Evolutionary conservation across 2,888 invertebrate species (phyloP), one percentile per base, ranked within the genome.

Genomic region (Tetrapedia diversipes): DNA sequence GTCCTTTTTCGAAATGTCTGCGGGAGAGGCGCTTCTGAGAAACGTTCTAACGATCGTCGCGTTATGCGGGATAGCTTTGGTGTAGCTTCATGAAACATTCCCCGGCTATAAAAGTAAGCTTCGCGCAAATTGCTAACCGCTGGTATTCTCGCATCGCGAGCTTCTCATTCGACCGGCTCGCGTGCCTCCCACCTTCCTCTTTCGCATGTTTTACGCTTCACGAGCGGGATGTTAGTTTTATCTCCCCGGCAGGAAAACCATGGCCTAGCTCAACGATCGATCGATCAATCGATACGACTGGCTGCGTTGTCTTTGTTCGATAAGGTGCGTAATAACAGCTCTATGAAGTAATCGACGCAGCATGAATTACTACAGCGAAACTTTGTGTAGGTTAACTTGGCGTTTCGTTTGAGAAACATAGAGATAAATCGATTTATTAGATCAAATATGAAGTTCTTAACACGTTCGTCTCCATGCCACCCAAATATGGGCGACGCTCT

Each of bases 61-160:
- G 56, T 61, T 43, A 37, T 41, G 16, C 59, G 27, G 51, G 24
- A 49, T 43, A 69, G 70, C 53, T 73, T 68, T 29, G 65, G 61
- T 54, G 67, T 61, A 60, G 54, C 54, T 64, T 70, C 71, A 39
- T 51, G 69, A 78, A 66, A 71, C 76, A 68, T 79, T 81, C 61
- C 27, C 57, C 14, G 24, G 53, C 51, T 54, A 45, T 79, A 77
- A 81, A 79, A 71, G 64, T 65, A 67, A 65, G 43, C 54, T 75
- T 68, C 41, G 64, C 45, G 81, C 68, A 81, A 83, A 83, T 83
- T 79, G 70, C 70, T 53, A 56, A 78, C 73, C 83, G 81, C 76
- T 63, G 37, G 57, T 82, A 74, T 67, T 64, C 71, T 56, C 39
- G 43, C 53, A 47, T 60, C 24, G 45, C 57, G 56, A n/a, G 66